phyloP scores from a whole-genome alignment of 2,888 invertebrate species.

The Andrena marginata region DNA sequence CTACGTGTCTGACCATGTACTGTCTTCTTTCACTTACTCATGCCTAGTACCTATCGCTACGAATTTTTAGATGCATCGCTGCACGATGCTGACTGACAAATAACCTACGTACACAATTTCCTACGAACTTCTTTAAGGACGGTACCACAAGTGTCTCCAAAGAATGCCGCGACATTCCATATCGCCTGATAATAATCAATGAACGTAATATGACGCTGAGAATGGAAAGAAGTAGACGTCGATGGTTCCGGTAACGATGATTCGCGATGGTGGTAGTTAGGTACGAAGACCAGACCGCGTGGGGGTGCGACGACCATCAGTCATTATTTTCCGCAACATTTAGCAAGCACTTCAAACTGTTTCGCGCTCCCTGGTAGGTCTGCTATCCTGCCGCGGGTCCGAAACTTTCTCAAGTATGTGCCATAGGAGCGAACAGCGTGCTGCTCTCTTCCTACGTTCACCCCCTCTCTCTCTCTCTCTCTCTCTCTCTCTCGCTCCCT shows the following conservation, averaged over 20 bases:
- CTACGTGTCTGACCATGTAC: background rate
- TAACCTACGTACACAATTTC: background rate
- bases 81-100: background rate
- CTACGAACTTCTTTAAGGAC: background rate
- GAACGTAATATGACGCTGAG: constrained; percentile 62
- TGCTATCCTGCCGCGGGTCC: constrained; percentile 73
- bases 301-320: constrained; percentile 80
- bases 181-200: constrained; percentile 64
- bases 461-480: constrained; percentile 17
- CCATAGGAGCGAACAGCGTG: constrained; percentile 71
- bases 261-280: constrained; percentile 59
- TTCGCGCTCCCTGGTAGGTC: constrained; percentile 80
- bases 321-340: constrained; percentile 85
- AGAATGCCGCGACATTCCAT: background rate
- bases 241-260: constrained; percentile 67
- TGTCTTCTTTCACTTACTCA: background rate
- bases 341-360: constrained; percentile 84
- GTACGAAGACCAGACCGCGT: constrained; percentile 58
- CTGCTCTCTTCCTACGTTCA: constrained; percentile 65
- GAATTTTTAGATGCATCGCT: background rate
- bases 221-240: constrained; percentile 62
- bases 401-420: constrained; percentile 84
- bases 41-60: background rate
- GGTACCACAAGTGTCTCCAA: background rate
- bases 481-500: constrained; percentile 28